Evolutionary conservation across 2,797 vertebrate species (phyloP).

Genomic region (Vultur gryphus): DNA sequence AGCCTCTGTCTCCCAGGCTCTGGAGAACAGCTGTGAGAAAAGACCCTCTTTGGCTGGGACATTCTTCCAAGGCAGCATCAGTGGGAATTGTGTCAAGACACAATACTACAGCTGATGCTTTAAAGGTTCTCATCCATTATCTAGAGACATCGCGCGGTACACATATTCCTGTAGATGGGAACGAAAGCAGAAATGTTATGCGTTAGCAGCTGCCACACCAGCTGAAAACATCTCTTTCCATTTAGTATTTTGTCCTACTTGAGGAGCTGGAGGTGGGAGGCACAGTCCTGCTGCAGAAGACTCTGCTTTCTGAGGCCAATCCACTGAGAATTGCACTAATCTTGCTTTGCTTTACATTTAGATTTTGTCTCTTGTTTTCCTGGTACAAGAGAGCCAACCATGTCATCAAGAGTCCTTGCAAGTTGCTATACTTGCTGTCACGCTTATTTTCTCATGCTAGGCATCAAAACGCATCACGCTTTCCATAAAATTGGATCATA

Average conservation of each 20-base stretch:
- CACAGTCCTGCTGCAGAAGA: background rate
- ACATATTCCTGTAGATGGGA: background rate
- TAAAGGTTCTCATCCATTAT: background rate
- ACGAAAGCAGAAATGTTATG: background rate
- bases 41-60: background rate
- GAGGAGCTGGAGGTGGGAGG: background rate
- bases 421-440: background rate
- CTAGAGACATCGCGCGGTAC: background rate
- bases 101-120: background rate
- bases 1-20: background rate
- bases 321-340: background rate
- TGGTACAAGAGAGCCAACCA: background rate
- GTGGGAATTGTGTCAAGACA: background rate
- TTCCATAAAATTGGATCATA: background rate
- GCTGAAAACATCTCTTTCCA: conserved; percentile 15
- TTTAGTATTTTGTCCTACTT: background rate
- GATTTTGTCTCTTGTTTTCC: background rate
- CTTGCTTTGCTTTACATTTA: background rate
- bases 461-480: background rate
- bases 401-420: background rate
- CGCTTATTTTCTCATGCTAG: background rate
- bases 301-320: background rate
- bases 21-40: background rate
- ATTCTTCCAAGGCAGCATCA: background rate
- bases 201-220: background rate